These are phyloP conservation scores for Hylaea fasciaria DNA, from an alignment of 2,888 invertebrate genomes.

Conservation along the genomic window DNA sequence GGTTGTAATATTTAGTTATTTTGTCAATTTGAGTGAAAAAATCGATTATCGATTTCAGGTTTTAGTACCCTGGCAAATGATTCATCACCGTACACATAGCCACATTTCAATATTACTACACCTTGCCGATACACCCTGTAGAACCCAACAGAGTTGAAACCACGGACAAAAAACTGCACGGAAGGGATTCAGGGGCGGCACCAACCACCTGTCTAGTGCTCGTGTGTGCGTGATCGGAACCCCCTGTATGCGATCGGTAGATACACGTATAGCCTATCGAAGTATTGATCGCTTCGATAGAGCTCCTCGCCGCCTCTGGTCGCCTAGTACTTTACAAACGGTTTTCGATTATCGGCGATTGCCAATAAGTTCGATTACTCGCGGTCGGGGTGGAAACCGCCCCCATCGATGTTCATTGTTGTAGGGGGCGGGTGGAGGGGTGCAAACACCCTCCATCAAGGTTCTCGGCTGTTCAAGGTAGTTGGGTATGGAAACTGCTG, in stretches of 20 bases:
- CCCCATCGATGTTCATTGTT: conserved; percentile 18
- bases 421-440: not conserved
- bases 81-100: no score
- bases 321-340: conserved; percentile 79
- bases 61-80: no score
- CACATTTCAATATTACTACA: no score
- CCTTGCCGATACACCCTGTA: no score
- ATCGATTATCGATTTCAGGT: no score
- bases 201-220: conserved; percentile 40
- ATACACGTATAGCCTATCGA: conserved; percentile 41
- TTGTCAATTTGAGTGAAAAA: no score
- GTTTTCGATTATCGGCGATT: conserved; percentile 80
- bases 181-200: no score
- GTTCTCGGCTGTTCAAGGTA: not conserved
- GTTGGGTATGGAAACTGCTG: no score
- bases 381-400: conserved; percentile 12
- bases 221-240: conserved; percentile 28
- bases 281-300: conserved; percentile 77
- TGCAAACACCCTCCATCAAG: no score
- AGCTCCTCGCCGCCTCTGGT: conserved; percentile 56
- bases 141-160: no score
- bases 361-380: conserved; percentile 66
- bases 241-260: conserved; percentile 28
- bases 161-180: no score
- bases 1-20: no score